Base-by-base conservation (phyloP, 2,888 invertebrate genomes). In the Lagria hirta region DNA sequence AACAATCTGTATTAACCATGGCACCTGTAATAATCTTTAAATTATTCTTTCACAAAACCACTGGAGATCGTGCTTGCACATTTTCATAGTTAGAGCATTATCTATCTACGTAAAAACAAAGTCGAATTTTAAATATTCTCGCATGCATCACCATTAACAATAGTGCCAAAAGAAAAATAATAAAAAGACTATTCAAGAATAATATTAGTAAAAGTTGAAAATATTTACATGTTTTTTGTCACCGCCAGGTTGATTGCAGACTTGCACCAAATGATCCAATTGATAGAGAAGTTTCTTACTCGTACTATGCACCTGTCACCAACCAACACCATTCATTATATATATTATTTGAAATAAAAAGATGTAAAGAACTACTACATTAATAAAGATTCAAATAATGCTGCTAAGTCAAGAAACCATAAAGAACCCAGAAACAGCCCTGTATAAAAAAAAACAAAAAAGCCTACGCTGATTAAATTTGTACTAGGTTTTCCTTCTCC, bases 281-380 rank as follows among this genome's bases (percentile, higher is more conserved):
- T 95, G 94, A 74, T 94, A 94, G 61, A 95, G 82, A 67, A 95
- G 80, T 76, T 94, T 94, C 79, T 95, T 94, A 77, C 93, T 93
- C 61, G 93, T 94, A 65, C 91, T 92, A 78, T 95, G 94, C 64
- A 91, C 89, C 88, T 90, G 74, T 51, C 69, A 70, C 65, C 64
- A 65, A 67, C 69, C 68, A 68, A 66, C 66, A 66, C 68, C 69
- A 57, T 48, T 43, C 43, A 32, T 47, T 37, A 34, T 41, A 30
- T 11, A 24, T 35, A 49, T 43, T 11, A 44, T 24, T 40, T 11
- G 33, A 45, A 34, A 13, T 45, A 8, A 29, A 33, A 23, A 43
- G 15, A 23, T 30, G 17, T 23, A 28, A 7, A 38, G 28, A 30
- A 15, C n/a, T n/a, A n/a, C n/a, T 17, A 10, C 12, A 29, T 29